Evolutionary conservation across 2,888 invertebrate genomes (phyloP).

Genomic region (Podabrus alpinus): DNA sequence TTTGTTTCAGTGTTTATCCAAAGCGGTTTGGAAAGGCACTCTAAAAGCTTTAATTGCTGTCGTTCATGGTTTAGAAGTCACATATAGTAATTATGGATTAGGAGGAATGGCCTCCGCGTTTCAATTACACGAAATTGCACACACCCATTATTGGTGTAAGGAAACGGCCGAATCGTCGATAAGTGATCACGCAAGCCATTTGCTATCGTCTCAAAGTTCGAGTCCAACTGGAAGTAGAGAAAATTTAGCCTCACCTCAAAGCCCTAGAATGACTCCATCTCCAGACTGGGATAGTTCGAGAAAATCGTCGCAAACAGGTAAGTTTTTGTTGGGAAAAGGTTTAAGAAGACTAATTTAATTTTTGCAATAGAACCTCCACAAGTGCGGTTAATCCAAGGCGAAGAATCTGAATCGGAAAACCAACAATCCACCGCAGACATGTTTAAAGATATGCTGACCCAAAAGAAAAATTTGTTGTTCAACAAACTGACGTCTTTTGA

Average conservation of each 20-base stretch:
- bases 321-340: slow-evolving; percentile 42
- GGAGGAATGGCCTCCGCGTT: slow-evolving; percentile 98
- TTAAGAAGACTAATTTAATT: slow-evolving; percentile 43
- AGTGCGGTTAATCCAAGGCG: slow-evolving; percentile 61
- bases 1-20: slow-evolving; percentile 75
- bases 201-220: slow-evolving; percentile 57
- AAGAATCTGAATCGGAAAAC: slow-evolving; percentile 67
- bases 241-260: slow-evolving; percentile 68
- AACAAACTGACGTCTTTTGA: slow-evolving; percentile 88
- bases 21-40: slow-evolving; percentile 96
- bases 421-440: slow-evolving; percentile 86
- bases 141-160: slow-evolving; percentile 97
- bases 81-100: slow-evolving; percentile 89
- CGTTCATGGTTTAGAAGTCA: slow-evolving; percentile 87
- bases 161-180: slow-evolving; percentile 69
- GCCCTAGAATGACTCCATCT: slow-evolving; percentile 62
- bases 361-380: slow-evolving; percentile 63
- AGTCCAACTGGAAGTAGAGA: slow-evolving; percentile 73
- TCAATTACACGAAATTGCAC: slow-evolving; percentile 96
- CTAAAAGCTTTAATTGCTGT: slow-evolving; percentile 88
- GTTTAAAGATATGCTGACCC: slow-evolving; percentile 91
- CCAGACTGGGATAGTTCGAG: slow-evolving; percentile 62
- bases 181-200: slow-evolving; percentile 48
- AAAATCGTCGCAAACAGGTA: slow-evolving; percentile 71
- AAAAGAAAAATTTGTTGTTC: slow-evolving; percentile 85